Conservation (phyloP, 2,797 vertebrate species). For the Nyctibius grandis region DNA sequence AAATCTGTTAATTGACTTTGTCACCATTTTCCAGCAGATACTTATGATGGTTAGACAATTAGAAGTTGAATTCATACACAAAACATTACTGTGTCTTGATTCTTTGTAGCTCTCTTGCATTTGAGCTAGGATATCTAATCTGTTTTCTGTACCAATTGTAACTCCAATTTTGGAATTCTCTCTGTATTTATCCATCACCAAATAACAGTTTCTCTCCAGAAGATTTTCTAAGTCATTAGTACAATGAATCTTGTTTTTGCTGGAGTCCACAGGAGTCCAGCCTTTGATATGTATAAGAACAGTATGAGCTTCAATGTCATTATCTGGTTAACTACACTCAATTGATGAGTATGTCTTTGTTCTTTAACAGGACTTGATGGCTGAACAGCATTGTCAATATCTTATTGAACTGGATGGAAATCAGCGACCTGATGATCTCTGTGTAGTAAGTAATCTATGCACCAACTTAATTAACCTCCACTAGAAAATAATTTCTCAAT, state of each 20-base stretch:
- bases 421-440: slow-evolving; percentile 76
- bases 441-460: slow-evolving; percentile 70
- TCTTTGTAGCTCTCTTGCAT: not conserved
- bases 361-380: slow-evolving; percentile 82
- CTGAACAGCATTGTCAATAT: slow-evolving; percentile 77
- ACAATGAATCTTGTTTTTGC: not conserved
- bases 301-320: not conserved
- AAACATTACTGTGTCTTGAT: not conserved
- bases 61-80: not conserved
- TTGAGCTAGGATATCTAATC: not conserved
- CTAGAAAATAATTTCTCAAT: not conserved
- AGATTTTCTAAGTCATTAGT: not conserved
- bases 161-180: not conserved
- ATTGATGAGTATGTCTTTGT: not conserved
- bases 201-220: not conserved
- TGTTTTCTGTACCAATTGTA: not conserved
- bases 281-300: not conserved
- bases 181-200: not conserved
- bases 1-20: not conserved
- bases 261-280: not conserved
- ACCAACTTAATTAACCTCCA: not conserved
- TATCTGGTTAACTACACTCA: not conserved
- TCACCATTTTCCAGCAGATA: not conserved
- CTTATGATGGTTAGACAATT: not conserved
- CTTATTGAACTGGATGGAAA: slow-evolving; percentile 91